Base-by-base conservation (phyloP, 2,113 vertebrate species). In the Calidris pygmaea region DNA sequence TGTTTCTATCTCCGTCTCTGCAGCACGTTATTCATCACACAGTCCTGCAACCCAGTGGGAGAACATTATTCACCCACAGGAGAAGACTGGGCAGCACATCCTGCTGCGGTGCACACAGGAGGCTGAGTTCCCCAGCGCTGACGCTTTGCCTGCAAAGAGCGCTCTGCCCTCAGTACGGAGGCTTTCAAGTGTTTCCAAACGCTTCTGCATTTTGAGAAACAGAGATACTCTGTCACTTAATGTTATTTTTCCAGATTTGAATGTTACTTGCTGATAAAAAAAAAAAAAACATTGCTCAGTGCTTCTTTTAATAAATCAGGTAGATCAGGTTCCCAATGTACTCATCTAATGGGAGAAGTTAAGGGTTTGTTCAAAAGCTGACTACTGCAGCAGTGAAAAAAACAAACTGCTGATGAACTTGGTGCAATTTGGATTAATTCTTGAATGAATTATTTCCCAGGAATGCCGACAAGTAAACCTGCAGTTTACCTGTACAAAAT, bases 121-220 rank as follows among this genome's bases (percentile, higher is more conserved):
- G 47, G 22, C 20, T 9, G 24, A 77, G 30, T 11, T 48, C 3
- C 45, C 59, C 79, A 58, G 68, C 0, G 0, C 45, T 15, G 56
- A 71, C 0, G 1, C 4, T 83, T 65, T 15, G 37, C 50, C 58
- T 37, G 68, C 43, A 70, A 90, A 66, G 26, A 77, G 56, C n/a
- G 37, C 47, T 89, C 52, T 78, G 30, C 21, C 26, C 12, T 79
- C 71, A 73, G 62, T 8, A 47, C 2, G 2, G 60, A 89, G 58
- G 53, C 14, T 85, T 85, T 89, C 53, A 73, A 29, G n/a, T 45
- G 30, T 93, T 90, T 88, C 66, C 34, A 94, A 75, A 82, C 8
- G 26, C 26, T 75, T 72, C 14, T 2, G 1, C 29, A 26, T 82
- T 70, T 88, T 53, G 10, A 82, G 63, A 63, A 88, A 87, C 6